Evolutionary conservation across 2,888 invertebrate species (phyloP).

Genomic region (Eustalomyia histrio): DNA sequence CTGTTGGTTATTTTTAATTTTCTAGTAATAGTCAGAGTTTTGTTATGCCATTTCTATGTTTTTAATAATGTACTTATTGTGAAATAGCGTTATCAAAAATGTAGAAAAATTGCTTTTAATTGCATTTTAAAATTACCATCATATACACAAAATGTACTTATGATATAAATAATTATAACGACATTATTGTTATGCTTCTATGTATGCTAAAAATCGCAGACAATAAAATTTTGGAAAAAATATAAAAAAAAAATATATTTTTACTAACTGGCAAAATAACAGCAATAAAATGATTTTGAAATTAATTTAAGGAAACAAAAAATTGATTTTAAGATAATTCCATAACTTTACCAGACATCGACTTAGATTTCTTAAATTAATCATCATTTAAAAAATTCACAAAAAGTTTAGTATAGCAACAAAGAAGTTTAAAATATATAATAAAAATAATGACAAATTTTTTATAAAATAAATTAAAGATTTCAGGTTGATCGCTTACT

Average conservation of each 20-base stretch:
- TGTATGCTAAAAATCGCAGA: slow-evolving; percentile 36
- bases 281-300: too few relatives aligned
- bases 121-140: slow-evolving; percentile 77
- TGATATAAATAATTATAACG: slow-evolving; percentile 77
- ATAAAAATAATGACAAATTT: too few relatives aligned
- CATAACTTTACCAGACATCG: too few relatives aligned
- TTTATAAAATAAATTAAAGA: too few relatives aligned
- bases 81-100: slow-evolving; percentile 38
- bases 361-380: too few relatives aligned
- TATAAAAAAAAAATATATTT: too few relatives aligned
- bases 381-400: too few relatives aligned
- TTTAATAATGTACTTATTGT: slow-evolving; percentile 30
- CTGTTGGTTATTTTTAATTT: neutral
- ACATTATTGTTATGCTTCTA: slow-evolving; percentile 68
- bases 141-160: slow-evolving; percentile 75
- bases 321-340: too few relatives aligned
- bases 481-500: too few relatives aligned
- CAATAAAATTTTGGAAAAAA: neutral
- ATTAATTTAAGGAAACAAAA: too few relatives aligned
- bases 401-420: too few relatives aligned
- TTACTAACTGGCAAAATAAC: slow-evolving; percentile 49
- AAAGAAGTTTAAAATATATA: too few relatives aligned
- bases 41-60: slow-evolving; percentile 3
- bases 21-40: slow-evolving; percentile 6
- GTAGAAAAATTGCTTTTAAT: slow-evolving; percentile 70